phyloP scores from a whole-genome alignment of 1,140 invertebrate species.

The Platorchestia sp. region DNA sequence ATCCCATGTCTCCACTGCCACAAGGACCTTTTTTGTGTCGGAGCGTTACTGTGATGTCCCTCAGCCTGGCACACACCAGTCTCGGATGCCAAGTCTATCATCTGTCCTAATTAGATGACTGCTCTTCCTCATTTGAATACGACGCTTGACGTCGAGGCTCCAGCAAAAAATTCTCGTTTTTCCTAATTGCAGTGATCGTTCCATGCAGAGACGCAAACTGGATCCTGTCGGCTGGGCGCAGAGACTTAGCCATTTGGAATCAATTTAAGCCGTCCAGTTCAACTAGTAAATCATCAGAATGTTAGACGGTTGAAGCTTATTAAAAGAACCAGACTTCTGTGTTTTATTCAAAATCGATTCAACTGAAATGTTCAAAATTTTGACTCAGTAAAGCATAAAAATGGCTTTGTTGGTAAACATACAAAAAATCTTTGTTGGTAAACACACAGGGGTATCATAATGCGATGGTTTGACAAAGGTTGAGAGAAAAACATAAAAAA shows the following conservation, averaged over 20 bases:
- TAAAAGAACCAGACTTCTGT: neutral
- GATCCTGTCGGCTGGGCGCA: neutral
- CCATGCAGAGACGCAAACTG: neutral
- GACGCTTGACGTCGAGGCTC: neutral
- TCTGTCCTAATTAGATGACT: neutral
- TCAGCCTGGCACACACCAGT: neutral
- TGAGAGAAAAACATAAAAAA: too few species aligned
- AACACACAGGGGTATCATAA: too few species aligned
- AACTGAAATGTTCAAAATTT: too few species aligned
- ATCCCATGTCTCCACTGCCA: neutral
- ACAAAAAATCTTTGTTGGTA: too few species aligned
- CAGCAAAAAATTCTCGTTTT: neutral
- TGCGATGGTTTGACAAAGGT: too few species aligned
- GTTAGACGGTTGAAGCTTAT: neutral
- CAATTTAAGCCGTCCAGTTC: neutral
- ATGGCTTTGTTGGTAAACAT: too few species aligned
- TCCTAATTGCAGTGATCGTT: constrained; percentile 1
- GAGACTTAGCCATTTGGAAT: neutral
- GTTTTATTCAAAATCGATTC: too few species aligned
- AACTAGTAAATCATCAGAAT: neutral
- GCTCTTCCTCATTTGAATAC: constrained; percentile 42
- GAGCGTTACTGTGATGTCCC: neutral
- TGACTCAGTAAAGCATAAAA: too few species aligned
- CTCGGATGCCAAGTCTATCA: neutral
- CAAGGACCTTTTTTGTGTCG: neutral